These are phyloP conservation scores for Todiramphus chloris DNA, from an alignment of 2,113 vertebrate genomes.

Conservation along the genomic window DNA sequence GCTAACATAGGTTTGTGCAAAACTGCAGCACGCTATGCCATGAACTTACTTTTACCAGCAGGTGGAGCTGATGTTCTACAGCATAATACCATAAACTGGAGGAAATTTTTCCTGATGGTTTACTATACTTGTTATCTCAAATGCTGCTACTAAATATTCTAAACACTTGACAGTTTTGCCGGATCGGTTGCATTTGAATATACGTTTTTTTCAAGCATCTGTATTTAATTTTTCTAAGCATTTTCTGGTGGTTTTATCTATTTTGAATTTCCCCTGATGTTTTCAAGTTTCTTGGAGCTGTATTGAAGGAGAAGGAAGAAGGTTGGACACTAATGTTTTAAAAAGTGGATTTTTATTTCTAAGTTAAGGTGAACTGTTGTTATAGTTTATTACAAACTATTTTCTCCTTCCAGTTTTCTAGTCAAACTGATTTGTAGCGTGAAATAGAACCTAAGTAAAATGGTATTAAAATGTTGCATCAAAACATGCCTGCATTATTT, in stretches of 20 bases:
- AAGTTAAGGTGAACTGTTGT: neutral
- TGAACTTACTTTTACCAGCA: conserved; percentile 22
- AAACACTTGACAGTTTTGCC: neutral
- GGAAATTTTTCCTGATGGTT: neutral
- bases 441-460: neutral
- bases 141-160: neutral
- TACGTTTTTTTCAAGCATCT: neutral
- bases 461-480: neutral
- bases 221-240: neutral
- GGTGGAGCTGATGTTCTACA: conserved; percentile 61
- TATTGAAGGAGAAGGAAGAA: neutral
- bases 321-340: neutral
- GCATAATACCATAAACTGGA: neutral
- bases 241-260: neutral
- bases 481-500: neutral
- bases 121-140: neutral
- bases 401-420: neutral
- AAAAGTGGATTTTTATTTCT: neutral
- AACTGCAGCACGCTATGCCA: neutral
- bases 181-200: neutral
- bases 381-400: neutral
- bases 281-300: neutral
- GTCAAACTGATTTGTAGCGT: neutral
- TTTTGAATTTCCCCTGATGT: neutral
- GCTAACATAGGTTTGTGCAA: neutral